These are phyloP conservation scores for Cryptomyrus ogoouensis DNA, from an alignment of 2,113 vertebrate genomes.

Conservation along the genomic window DNA sequence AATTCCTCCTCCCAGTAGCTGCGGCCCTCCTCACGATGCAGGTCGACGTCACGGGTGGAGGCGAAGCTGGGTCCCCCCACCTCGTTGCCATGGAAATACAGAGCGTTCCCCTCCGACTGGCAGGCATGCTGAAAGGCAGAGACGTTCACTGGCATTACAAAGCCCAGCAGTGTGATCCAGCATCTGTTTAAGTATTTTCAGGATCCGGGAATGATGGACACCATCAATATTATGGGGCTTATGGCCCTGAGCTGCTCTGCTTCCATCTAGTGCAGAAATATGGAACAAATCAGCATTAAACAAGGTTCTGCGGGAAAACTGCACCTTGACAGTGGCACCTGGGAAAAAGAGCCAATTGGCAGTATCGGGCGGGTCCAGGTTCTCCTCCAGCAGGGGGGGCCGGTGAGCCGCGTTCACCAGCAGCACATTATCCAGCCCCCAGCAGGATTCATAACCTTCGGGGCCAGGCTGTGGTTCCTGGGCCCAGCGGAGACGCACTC, in stretches of 20 bases:
- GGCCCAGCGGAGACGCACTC: slow-evolving; percentile 80
- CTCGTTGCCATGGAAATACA: slow-evolving; percentile 93
- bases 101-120: slow-evolving; percentile 89
- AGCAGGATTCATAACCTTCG: slow-evolving; percentile 92
- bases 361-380: slow-evolving; percentile 85
- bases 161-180: neutral
- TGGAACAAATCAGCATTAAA: neutral
- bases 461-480: slow-evolving; percentile 72
- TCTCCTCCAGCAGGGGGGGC: slow-evolving; percentile 83
- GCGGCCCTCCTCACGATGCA: slow-evolving; percentile 81
- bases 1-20: slow-evolving; percentile 96
- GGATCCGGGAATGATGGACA: neutral
- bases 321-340: slow-evolving; percentile 91
- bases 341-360: slow-evolving; percentile 99
- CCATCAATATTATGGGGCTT: no score
- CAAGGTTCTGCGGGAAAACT: neutral
- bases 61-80: slow-evolving; percentile 81
- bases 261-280: neutral
- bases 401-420: slow-evolving; percentile 84
- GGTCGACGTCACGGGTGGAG: slow-evolving; percentile 83
- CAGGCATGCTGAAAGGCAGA: slow-evolving; percentile 81
- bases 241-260: neutral
- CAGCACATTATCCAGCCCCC: slow-evolving; percentile 89
- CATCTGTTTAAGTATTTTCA: neutral
- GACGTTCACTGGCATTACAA: slow-evolving; percentile 17